phyloP scores from a whole-genome alignment of 2,797 vertebrate genomes.

The Pantherophis alleghaniensis region DNA sequence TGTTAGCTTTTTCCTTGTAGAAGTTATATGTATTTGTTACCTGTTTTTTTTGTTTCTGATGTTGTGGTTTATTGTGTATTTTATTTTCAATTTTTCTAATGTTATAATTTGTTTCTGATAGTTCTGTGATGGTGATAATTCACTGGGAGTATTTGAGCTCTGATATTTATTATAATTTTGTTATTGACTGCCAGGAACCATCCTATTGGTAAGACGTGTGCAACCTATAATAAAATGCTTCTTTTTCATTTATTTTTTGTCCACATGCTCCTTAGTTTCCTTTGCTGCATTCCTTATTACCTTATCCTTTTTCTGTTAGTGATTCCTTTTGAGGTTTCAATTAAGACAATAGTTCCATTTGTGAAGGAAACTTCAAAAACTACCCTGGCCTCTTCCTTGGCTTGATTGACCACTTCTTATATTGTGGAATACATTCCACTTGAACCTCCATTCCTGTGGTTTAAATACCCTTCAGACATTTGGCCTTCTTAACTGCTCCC shows the following conservation, averaged over 20 bases:
- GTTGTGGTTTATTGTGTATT: not conserved
- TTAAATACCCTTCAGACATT: not conserved
- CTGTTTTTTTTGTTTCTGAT: not conserved
- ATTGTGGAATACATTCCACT: not conserved
- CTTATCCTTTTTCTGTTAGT: not conserved
- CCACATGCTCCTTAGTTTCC: not conserved
- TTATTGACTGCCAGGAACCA: not conserved
- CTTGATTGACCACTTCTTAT: not conserved
- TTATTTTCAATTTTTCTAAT: not conserved
- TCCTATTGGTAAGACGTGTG: not conserved
- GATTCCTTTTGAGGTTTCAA: not conserved
- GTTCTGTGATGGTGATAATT: not conserved
- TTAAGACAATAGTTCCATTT: not conserved
- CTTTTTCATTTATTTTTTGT: not conserved
- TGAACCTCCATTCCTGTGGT: not conserved
- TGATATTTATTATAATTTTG: not conserved
- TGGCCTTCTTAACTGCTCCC: not conserved
- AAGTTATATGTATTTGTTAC: not conserved
- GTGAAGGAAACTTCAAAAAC: not conserved
- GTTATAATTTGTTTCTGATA: not conserved
- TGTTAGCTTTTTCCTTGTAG: not conserved
- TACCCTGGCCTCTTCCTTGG: not conserved
- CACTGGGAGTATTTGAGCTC: not conserved
- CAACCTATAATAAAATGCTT: not conserved
- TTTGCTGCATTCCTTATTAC: not conserved